These are phyloP conservation scores for Caranx melampygus DNA, from an alignment of 2,113 vertebrate genomes.

Conservation along the genomic window DNA sequence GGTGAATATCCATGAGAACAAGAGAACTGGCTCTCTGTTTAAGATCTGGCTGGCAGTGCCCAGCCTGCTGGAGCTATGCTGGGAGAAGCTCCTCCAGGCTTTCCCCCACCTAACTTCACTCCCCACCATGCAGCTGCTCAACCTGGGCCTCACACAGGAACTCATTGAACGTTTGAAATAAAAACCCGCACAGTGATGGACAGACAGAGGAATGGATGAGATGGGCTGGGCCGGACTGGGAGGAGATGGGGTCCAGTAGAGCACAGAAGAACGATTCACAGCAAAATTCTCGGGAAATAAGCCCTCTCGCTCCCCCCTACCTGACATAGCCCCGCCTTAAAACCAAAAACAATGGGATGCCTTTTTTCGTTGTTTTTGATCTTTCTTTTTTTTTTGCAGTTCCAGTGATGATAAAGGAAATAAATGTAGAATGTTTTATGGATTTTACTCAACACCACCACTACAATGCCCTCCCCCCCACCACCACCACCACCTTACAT, in stretches of 20 bases:
- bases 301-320: conserved; percentile 32
- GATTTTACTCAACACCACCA: conserved; percentile 51
- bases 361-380: conserved; percentile 62
- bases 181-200: conserved; percentile 39
- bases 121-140: conserved; percentile 90
- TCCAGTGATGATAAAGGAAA: conserved; percentile 53
- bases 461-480: not conserved
- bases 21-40: conserved; percentile 96
- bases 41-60: conserved; percentile 98
- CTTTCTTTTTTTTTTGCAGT: conserved; percentile 53
- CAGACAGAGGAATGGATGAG: conserved; percentile 13
- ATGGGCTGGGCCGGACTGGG: conserved; percentile 37
- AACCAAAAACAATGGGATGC: conserved; percentile 83
- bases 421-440: conserved; percentile 63
- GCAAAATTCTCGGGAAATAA: conserved; percentile 32
- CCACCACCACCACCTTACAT: conserved; percentile 11
- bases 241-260: conserved; percentile 34
- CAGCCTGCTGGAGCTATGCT: conserved; percentile 96
- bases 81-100: conserved; percentile 92
- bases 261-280: conserved; percentile 50
- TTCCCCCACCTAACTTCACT: conserved; percentile 91
- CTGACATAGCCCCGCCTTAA: conserved; percentile 81
- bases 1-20: conserved; percentile 97
- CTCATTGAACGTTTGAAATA: conserved; percentile 96
- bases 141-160: conserved; percentile 96